Evolutionary conservation across 2,797 vertebrate species (phyloP).

Genomic region (Hybognathus amarus): DNA sequence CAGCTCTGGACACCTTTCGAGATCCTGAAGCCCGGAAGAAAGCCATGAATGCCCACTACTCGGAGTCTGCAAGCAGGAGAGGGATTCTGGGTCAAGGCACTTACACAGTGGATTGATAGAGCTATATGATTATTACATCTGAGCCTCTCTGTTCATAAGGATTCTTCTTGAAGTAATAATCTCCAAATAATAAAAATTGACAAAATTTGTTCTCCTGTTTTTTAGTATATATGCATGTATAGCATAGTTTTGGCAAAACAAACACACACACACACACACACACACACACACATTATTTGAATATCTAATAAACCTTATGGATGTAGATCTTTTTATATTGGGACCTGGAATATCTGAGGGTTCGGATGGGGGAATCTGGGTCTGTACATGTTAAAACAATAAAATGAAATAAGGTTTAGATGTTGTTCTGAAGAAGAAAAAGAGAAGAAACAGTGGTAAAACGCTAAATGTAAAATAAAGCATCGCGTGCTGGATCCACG

Average conservation of each 20-base stretch:
- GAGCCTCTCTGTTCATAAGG: background rate
- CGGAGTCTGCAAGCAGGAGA: conserved; percentile 66
- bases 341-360: background rate
- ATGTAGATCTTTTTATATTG: background rate
- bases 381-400: background rate
- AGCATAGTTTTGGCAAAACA: background rate
- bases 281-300: background rate
- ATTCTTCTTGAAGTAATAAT: conserved; percentile 14
- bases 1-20: conserved; percentile 85
- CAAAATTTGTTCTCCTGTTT: background rate
- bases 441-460: background rate
- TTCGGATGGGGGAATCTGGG: background rate
- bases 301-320: too few relatives aligned
- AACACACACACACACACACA: background rate
- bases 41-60: conserved; percentile 70
- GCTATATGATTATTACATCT: background rate
- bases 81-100: conserved; percentile 69
- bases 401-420: background rate
- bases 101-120: conserved; percentile 62
- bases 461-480: conserved; percentile 9
- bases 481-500: background rate
- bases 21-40: conserved; percentile 65
- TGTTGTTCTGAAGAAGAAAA: background rate
- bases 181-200: background rate
- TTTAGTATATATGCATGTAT: too few relatives aligned